Evolutionary conservation across 2,888 invertebrate species (phyloP).

Genomic region (Mesopsocus fuscifrons): DNA sequence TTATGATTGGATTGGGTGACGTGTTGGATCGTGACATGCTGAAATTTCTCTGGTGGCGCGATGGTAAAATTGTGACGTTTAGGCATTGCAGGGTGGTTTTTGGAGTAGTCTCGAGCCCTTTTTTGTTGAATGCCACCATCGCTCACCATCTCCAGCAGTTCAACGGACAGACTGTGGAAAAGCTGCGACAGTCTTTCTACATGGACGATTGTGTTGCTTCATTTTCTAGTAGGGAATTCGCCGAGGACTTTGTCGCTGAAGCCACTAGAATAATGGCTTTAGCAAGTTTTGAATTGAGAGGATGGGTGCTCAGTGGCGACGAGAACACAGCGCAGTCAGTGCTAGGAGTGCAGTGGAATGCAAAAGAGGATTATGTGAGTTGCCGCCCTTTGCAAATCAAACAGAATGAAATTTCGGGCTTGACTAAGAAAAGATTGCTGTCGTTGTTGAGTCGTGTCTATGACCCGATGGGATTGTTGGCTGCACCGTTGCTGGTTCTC

Average conservation of each 20-base stretch:
- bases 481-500: background rate
- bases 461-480: background rate
- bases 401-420: too few relatives aligned
- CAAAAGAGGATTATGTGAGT: background rate
- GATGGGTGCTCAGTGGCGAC: conserved; percentile 9
- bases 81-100: conserved; percentile 12
- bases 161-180: conserved; percentile 7
- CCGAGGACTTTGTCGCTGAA: conserved; percentile 5
- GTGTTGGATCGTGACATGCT: background rate
- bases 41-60: background rate
- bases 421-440: background rate
- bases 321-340: background rate
- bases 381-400: background rate
- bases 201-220: conserved; percentile 11
- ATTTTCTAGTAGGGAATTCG: background rate
- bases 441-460: background rate
- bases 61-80: conserved; percentile 1
- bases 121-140: conserved; percentile 11
- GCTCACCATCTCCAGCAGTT: conserved; percentile 7
- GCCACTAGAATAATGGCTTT: conserved; percentile 1
- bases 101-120: conserved; percentile 13
- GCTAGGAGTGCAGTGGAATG: conserved; percentile 8
- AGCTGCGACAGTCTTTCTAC: conserved; percentile 9
- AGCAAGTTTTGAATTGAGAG: conserved; percentile 8
- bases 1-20: background rate